Base-by-base conservation (phyloP, 2,888 invertebrate genomes). In the Creontiades dilutus region DNA sequence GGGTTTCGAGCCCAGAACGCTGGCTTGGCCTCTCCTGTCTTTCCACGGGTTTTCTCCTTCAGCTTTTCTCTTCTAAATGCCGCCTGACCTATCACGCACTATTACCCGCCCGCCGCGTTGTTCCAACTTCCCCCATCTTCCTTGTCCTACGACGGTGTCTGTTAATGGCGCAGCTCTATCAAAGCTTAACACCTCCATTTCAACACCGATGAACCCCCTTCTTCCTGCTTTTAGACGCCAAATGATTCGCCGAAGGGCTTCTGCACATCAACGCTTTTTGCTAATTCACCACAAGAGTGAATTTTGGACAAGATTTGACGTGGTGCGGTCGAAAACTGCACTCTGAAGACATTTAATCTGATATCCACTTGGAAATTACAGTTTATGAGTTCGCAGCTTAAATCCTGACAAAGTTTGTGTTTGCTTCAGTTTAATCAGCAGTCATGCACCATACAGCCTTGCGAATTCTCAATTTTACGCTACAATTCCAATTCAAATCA, bases 51-150 rank as follows among this genome's bases (percentile, higher is more conserved):
- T 85, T 85, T 57, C 27, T 46, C 46, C 85, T 28, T 48, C 84
- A 23, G 84, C 55, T 27, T 47, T n/a, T 28, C 37, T 37, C 37
- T 48, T 48, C 57, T 85, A 57, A 85, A 85, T 85, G 85, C 85
- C 85, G 85, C 85, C 85, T 85, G 85, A 85, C 85, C 85, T 61
- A 85, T 85, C 85, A 85, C 85, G 85, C 85, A 61, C 85, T 85
- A 85, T 85, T 85, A 85, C 55, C 61, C 85, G 85, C 52, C 85
- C 57, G 37, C 37, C 37, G 7, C 37, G 2, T 37, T 37, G 37
- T 37, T 28, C 61, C 37, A 28, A 61, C 27, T 85, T 81, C 23
- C 16, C 23, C 85, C 61, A 0, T 7, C 55, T 14, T 37, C 23
- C 0, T 14, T 37, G 5, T 2, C 12, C 27, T 61, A 3, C 14